Evolutionary conservation across 1,140 invertebrate genomes (phyloP), one percentile per base, ranked within the genome.

Genomic region (Platyscapa corneri): DNA sequence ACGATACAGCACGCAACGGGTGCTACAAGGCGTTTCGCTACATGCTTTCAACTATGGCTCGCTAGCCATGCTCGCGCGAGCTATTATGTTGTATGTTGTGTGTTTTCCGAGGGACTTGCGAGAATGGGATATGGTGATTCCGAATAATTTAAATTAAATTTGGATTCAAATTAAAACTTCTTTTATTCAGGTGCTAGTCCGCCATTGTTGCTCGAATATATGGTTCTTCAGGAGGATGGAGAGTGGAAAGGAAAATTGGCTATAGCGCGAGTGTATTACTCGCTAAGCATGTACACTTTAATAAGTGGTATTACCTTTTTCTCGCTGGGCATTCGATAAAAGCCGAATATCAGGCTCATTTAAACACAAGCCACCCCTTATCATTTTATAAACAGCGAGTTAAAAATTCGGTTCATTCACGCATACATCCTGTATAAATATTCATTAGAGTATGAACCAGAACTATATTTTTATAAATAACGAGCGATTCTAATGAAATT

Each of bases 141-240:
- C 14, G n/a, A 79, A 42, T 20, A 42, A 37, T 79, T 78, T 79
- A n/a, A n/a, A n/a, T n/a, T n/a, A n/a, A n/a, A n/a, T n/a, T 79
- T 12, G 30, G 32, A 60, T 79, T 60, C 56, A 60, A 64, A 79
- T 79, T 79, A 79, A 79, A 79, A 64, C 6, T 64, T 37, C 34
- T 79, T 64, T 79, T n/a, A 39, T 79, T 79, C 49, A 3, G 18
- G 3, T 42, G 12, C 0, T n/a, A 5, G n/a, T n/a, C 39, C 37
- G 14, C 6, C 70, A 7, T 0, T 72, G 64, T 30, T 32, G 7
- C 20, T 64, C 2, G 10, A 20, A 16, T 3, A 34, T 34, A 3
- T 67, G n/a, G n/a, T 3, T 20, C 3, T 8, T 34, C 10, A 12
- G 30, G 16, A 14, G 7, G n/a, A 67, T 67, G 10, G n/a, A n/a